Evolutionary conservation across 1,140 invertebrate genomes (phyloP), one percentile per base, ranked within the genome.

Genomic region (Drosophila kurseongensis): DNA sequence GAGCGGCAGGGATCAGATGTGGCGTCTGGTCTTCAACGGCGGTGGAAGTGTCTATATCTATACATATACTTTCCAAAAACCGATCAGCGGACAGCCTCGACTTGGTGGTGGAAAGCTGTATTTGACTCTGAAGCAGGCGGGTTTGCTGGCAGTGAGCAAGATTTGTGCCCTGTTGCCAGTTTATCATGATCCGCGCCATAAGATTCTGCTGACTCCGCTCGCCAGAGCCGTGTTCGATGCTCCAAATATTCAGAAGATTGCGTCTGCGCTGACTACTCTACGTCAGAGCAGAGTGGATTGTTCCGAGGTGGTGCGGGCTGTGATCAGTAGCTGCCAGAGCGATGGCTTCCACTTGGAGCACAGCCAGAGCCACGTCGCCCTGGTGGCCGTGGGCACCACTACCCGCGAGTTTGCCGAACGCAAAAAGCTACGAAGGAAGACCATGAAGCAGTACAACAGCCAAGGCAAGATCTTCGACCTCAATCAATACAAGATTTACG

Each of bases 101-200:
- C 8, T 86, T 1, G 44, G 41, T 4, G 66, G 78, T 3, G 52
- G 71, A 0, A 81, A 79, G 32, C 61, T 86, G 0, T 86, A 81
- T 48, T n/a, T 86, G 2, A 86, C 78, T 0, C 27, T 86, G 3
- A 81, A 86, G 29, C 82, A 81, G 52, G 82, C 82, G 2, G 75
- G 82, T 9, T 56, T 86, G 1, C 48, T 86, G 42, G 82, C 82
- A 0, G 75, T 29, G 16, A 57, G 16, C 18, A 68, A 63, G 13
- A 9, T 81, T 1, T 86, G 78, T 35, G 54, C 42, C 4, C 2
- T 51, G 13, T 1, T 81, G 42, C 75, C 78, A 1, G n/a, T 12
- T 2, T 14, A 56, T 1, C 45, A 78, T 10, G 52, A 76, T 48
- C 78, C 59, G 13, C 38, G 58, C 2, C 44, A 86, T 0, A 86